Evolutionary conservation across 2,888 invertebrate genomes (phyloP).

Genomic region (Pristionchus mayeri): DNA sequence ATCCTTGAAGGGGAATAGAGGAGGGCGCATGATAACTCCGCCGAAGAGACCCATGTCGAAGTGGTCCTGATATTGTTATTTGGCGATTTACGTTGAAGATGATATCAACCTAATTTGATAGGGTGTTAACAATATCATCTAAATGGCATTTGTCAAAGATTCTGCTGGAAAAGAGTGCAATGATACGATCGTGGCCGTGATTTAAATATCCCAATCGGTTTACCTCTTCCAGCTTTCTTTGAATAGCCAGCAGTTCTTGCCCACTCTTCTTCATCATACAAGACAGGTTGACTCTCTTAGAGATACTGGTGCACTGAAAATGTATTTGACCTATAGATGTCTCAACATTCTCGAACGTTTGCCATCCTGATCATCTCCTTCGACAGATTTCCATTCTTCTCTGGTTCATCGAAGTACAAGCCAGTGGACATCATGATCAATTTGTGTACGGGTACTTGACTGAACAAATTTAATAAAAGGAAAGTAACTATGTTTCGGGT

Average conservation of each 20-base stretch:
- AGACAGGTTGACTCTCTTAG: not conserved
- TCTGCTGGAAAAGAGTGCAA: too few species aligned
- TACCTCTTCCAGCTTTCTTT: not conserved
- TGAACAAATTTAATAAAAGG: not conserved
- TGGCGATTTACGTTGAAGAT: not conserved
- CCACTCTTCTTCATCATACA: conserved; percentile 24
- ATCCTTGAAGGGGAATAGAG: conserved; percentile 33
- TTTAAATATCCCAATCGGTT: not conserved
- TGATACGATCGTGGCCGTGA: too few species aligned
- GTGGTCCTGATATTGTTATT: too few species aligned
- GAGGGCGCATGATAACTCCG: not conserved
- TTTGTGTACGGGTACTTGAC: not conserved
- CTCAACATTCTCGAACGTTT: not conserved
- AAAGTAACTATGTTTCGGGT: too few species aligned
- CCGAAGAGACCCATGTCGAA: not conserved
- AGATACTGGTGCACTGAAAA: not conserved
- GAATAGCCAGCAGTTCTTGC: not conserved
- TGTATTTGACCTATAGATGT: too few species aligned
- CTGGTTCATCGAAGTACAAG: not conserved
- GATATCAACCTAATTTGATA: too few species aligned
- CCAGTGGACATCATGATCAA: conserved; percentile 24
- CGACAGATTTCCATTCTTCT: not conserved
- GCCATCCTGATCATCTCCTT: conserved; percentile 5
- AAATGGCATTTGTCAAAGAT: too few species aligned
- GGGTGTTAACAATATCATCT: too few species aligned